Percentiles rank a stretch among this genome's conserved stretches.
phyloP scores from a whole-genome alignment of 2,113 vertebrate genomes.

The Mobula birostris region DNA sequence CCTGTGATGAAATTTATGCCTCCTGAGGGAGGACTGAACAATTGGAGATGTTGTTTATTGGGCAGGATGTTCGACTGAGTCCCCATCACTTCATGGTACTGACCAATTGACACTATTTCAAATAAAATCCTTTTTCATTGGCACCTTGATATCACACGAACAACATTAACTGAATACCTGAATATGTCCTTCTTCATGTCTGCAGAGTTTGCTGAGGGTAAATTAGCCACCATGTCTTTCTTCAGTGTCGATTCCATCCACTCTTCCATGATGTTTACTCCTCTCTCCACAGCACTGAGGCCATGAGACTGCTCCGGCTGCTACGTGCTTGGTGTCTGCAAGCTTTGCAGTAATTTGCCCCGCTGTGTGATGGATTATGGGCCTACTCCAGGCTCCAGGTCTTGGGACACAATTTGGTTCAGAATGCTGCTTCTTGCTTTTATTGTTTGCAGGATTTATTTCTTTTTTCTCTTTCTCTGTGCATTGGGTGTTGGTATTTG shows the following conservation, averaged over 20 bases:
- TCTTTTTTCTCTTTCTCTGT: too few species aligned
- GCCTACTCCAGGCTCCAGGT: too few species aligned
- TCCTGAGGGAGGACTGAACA: neutral
- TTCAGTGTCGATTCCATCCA: neutral
- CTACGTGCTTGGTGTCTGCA: too few species aligned
- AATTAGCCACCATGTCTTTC: neutral
- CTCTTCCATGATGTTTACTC: too few species aligned
- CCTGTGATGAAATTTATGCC: neutral
- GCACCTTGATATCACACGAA: neutral
- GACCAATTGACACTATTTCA: neutral
- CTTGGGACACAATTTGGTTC: too few species aligned
- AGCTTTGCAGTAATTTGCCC: too few species aligned
- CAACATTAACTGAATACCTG: neutral
- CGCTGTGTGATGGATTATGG: too few species aligned
- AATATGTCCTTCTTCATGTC: neutral
- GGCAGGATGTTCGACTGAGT: neutral
- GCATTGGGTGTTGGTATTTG: too few species aligned
- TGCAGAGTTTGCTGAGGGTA: neutral
- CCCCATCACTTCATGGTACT: neutral
- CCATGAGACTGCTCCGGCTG: too few species aligned
- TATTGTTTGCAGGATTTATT: too few species aligned
- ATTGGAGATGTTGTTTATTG: neutral
- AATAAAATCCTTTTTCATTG: neutral
- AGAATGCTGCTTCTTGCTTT: too few species aligned
- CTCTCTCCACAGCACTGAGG: too few species aligned